Percentiles rank a stretch among this genome's conserved stretches.
These are phyloP conservation scores for Phalacrocorax pelagicus DNA, from an alignment of 2,113 vertebrate genomes.

Conservation along the genomic window DNA sequence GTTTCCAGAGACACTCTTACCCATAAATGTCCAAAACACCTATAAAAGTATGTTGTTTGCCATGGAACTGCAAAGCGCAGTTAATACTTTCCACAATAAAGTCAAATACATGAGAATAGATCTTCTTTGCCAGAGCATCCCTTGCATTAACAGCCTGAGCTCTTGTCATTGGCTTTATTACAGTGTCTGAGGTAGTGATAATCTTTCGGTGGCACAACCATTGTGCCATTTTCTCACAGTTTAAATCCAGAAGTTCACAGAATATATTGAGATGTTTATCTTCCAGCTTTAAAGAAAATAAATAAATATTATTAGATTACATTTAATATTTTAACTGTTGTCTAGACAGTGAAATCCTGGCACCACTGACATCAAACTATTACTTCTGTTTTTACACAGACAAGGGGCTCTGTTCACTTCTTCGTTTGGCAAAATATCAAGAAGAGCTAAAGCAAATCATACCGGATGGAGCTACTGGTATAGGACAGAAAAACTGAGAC, in stretches of 20 bases:
- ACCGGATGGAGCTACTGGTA: neutral
- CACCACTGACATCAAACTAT: neutral
- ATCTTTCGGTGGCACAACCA: conserved; percentile 92
- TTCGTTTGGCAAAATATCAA: neutral
- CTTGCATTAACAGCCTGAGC: conserved; percentile 84
- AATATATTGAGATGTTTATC: conserved; percentile 85
- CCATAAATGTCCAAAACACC: conserved; percentile 98
- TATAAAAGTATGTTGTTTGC: conserved; percentile 91
- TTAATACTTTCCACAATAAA: conserved; percentile 90
- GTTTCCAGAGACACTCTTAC: conserved; percentile 72
- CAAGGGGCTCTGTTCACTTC: neutral
- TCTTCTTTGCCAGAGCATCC: conserved; percentile 93
- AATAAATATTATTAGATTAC: neutral
- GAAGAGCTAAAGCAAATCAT: neutral
- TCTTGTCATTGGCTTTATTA: conserved; percentile 86
- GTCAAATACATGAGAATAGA: conserved; percentile 92
- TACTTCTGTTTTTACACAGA: neutral
- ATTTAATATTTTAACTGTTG: neutral
- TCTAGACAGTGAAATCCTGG: neutral
- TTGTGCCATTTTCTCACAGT: conserved; percentile 63
- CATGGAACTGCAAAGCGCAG: conserved; percentile 83
- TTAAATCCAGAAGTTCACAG: conserved; percentile 85
- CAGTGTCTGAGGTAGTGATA: conserved; percentile 82
- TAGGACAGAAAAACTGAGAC: neutral
- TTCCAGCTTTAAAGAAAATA: conserved; percentile 67